phyloP scores from a whole-genome alignment of 1,140 invertebrate genomes.

The Bombus superbus region DNA sequence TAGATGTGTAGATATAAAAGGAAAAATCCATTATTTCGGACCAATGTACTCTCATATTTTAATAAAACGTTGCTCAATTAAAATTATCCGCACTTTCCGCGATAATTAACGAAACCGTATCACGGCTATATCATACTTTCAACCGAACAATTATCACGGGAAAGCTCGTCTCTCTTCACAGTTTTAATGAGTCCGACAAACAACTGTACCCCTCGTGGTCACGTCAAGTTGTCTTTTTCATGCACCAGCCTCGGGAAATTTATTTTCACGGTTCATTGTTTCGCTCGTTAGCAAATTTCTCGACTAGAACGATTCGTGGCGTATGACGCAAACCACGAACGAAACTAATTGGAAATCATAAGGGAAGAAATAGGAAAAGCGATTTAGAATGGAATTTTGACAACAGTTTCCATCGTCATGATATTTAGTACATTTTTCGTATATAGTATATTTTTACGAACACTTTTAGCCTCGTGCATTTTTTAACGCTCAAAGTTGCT shows the following conservation, averaged over 20 bases:
- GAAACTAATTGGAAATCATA: neutral
- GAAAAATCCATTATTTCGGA: neutral
- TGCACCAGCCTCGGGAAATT: neutral
- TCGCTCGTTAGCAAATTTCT: slow-evolving; percentile 6
- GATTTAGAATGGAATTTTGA: neutral
- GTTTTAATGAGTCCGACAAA: neutral
- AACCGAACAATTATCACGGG: neutral
- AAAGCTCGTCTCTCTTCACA: no score
- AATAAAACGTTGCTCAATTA: neutral
- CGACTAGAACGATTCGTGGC: neutral
- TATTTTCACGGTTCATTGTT: neutral
- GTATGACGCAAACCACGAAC: neutral
- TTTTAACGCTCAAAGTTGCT: no score
- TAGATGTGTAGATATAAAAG: no score
- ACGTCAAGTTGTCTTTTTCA: neutral
- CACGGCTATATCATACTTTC: neutral
- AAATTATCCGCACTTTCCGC: neutral
- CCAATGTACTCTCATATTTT: no score
- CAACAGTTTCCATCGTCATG: neutral
- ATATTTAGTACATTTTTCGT: neutral
- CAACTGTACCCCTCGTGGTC: neutral
- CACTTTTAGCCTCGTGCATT: no score
- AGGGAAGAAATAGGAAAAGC: neutral
- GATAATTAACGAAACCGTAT: neutral
- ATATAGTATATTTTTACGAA: no score